Evolutionary conservation across 2,113 vertebrate species (phyloP).

Genomic region (Anas platyrhynchos): DNA sequence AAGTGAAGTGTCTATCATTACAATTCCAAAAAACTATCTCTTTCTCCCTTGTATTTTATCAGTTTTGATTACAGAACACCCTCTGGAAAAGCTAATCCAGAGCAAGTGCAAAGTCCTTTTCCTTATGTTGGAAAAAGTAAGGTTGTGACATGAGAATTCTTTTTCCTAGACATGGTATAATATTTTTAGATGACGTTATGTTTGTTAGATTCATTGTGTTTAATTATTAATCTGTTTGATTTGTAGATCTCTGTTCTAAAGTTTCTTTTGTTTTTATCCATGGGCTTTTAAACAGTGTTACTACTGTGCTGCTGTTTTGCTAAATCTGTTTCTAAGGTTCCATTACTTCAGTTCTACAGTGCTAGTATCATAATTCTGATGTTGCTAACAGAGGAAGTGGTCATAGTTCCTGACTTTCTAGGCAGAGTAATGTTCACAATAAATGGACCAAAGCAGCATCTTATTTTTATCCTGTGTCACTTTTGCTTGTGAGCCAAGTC

Average conservation of each 20-base stretch:
- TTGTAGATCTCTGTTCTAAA: not conserved
- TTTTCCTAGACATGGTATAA: not conserved
- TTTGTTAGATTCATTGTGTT: not conserved
- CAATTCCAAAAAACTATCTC: not conserved
- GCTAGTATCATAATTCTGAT: not conserved
- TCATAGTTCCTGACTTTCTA: not conserved
- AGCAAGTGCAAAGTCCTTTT: not conserved
- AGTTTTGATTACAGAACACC: not conserved
- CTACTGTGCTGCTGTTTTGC: not conserved
- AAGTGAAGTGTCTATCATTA: not conserved
- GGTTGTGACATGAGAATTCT: not conserved
- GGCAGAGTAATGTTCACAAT: not conserved
- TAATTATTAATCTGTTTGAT: not conserved
- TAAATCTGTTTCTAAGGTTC: not conserved
- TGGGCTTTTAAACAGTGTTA: not conserved
- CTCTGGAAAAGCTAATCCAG: not conserved
- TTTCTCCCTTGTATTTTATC: not conserved
- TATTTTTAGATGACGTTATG: not conserved
- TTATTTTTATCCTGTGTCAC: not conserved
- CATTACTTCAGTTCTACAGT: not conserved
- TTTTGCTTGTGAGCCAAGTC: not conserved
- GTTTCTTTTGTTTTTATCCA: not conserved
- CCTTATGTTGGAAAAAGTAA: not conserved
- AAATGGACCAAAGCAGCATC: not conserved
- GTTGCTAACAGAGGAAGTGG: not conserved